phyloP scores from a whole-genome alignment of 2,113 vertebrate genomes.

The Pseudorectes ferrugineus region DNA sequence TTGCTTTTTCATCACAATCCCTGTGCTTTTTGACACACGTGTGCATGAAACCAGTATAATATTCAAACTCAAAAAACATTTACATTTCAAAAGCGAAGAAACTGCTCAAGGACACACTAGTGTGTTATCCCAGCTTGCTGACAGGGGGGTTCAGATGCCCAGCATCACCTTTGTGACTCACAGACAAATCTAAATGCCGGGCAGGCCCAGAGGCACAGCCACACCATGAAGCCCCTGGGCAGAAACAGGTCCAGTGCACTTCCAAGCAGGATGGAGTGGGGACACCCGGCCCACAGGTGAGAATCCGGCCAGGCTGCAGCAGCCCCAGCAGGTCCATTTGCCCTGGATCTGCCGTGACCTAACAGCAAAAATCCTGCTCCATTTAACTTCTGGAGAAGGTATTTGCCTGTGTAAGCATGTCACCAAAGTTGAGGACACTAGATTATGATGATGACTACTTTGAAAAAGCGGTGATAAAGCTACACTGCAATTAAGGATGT shows the following conservation, averaged over 20 bases:
- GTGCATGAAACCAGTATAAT: background rate
- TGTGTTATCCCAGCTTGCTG: background rate
- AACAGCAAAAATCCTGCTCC: background rate
- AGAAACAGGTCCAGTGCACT: background rate
- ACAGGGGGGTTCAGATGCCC: background rate
- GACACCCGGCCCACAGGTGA: background rate
- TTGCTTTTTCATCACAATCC: background rate
- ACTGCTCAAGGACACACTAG: background rate
- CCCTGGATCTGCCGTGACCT: rapidly evolving
- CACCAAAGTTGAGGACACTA: background rate
- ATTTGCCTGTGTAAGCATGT: background rate
- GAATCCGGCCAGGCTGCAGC: background rate
- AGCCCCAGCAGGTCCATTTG: background rate
- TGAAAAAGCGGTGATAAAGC: background rate
- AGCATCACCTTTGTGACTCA: background rate
- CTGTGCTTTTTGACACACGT: background rate
- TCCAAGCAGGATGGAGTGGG: background rate
- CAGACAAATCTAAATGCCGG: background rate
- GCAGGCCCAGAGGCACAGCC: no score
- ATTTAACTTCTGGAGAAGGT: background rate
- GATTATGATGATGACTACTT: background rate
- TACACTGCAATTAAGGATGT: background rate
- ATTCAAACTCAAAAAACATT: background rate
- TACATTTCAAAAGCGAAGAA: background rate
- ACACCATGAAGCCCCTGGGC: background rate